These are phyloP conservation scores for Theropithecus gelada DNA, from an alignment of 2,113 vertebrate genomes.

Conservation along the genomic window DNA sequence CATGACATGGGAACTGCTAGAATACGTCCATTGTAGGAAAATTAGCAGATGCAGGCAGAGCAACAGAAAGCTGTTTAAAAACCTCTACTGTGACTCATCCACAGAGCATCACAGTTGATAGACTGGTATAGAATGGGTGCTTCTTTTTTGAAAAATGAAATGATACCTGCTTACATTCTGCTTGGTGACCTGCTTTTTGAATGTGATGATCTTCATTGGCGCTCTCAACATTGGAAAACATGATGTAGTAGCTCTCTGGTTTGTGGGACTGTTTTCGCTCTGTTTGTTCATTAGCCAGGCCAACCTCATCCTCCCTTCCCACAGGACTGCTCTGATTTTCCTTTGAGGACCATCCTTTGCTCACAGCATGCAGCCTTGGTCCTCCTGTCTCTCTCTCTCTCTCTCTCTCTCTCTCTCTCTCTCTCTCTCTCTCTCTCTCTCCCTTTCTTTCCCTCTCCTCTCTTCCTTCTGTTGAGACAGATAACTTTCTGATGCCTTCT, in stretches of 20 bases:
- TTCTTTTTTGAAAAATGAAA: not conserved
- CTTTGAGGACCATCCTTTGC: not conserved
- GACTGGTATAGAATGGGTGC: too few relatives aligned
- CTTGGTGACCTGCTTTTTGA: not conserved
- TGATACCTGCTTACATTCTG: not conserved
- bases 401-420: too few relatives aligned
- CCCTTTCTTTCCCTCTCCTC: not conserved
- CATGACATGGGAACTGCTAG: not conserved
- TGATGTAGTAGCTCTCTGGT: too few relatives aligned
- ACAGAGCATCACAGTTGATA: not conserved
- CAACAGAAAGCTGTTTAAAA: not conserved
- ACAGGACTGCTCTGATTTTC: not conserved
- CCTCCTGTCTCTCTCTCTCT: too few relatives aligned
- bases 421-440: not conserved
- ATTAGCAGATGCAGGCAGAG: not conserved
- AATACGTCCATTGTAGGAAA: too few relatives aligned
- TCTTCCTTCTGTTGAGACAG: not conserved
- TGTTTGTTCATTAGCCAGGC: not conserved
- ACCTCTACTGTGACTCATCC: not conserved
- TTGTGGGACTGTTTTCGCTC: not conserved
- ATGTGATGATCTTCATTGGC: too few relatives aligned
- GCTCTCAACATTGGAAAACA: not conserved
- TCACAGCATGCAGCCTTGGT: not conserved
- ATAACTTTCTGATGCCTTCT: conserved; percentile 77
- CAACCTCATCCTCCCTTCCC: not conserved